These are phyloP conservation scores for Protobothrops mucrosquamatus DNA, from an alignment of 2,113 vertebrate species.

Conservation along the genomic window DNA sequence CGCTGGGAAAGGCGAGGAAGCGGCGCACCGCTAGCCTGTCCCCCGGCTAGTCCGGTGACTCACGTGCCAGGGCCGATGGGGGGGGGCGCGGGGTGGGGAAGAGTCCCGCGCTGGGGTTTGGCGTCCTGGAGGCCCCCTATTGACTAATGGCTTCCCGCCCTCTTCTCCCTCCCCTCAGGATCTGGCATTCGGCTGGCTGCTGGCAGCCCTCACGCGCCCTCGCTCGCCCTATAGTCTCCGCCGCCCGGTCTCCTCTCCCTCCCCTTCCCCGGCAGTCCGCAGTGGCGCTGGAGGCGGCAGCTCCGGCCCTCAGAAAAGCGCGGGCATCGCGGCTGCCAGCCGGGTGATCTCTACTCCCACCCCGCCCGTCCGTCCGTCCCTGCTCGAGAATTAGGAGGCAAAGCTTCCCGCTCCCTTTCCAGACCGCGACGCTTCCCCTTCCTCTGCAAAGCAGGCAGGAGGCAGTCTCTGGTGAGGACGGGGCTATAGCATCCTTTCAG, in stretches of 20 bases:
- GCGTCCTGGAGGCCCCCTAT: conserved; percentile 35
- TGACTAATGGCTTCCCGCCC: conserved; percentile 53
- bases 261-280: not conserved
- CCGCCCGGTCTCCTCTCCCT: not conserved
- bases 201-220: conserved; percentile 39
- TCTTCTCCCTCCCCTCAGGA: not conserved
- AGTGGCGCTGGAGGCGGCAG: not conserved
- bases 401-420: not conserved
- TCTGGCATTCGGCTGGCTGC: conserved; percentile 58
- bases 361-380: not conserved
- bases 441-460: not conserved
- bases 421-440: too few relatives aligned
- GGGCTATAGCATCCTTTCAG: not conserved
- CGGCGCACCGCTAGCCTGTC: not conserved
- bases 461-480: not conserved
- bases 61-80: not conserved
- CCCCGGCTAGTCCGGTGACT: not conserved
- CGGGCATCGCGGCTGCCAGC: conserved; percentile 15
- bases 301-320: not conserved
- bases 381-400: not conserved
- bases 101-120: conserved; percentile 18
- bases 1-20: not conserved
- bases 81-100: not conserved
- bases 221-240: conserved; percentile 14
- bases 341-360: not conserved